Evolutionary conservation across 2,113 vertebrate genomes (phyloP).

Genomic region (Pavo muticus): DNA sequence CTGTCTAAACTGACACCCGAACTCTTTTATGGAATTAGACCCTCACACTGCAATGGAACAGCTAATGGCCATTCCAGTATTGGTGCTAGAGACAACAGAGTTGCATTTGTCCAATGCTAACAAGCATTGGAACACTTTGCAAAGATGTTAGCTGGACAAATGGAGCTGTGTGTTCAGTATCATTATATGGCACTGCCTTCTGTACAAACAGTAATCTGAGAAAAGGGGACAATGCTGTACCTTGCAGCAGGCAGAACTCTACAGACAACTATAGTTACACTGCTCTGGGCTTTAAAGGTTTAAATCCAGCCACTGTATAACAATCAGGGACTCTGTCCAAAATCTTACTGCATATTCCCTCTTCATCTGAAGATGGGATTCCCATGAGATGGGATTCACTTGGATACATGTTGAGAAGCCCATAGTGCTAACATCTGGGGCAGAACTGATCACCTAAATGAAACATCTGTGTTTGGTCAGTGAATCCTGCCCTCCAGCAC

Average conservation of each 20-base stretch:
- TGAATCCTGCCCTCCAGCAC: background rate
- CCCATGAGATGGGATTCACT: background rate
- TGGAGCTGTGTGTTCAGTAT: background rate
- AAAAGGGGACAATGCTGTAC: accelerated
- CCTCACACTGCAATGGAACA: background rate
- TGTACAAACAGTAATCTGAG: background rate
- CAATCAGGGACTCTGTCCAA: background rate
- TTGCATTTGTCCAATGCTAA: background rate
- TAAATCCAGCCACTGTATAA: background rate
- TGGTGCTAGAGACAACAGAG: background rate
- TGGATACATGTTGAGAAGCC: background rate
- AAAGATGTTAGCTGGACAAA: background rate
- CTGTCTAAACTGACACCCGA: background rate
- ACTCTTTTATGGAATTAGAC: background rate
- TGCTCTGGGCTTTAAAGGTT: background rate
- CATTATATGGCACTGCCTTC: background rate
- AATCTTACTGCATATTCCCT: background rate
- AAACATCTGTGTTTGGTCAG: background rate
- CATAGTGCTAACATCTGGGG: background rate
- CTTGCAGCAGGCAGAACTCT: background rate
- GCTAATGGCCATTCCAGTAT: background rate
- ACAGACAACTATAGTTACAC: background rate
- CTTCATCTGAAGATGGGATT: background rate
- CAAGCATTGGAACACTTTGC: accelerated
- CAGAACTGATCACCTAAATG: background rate